phyloP scores from a whole-genome alignment of 2,888 invertebrate species.

The Agriopis leucophaearia region DNA sequence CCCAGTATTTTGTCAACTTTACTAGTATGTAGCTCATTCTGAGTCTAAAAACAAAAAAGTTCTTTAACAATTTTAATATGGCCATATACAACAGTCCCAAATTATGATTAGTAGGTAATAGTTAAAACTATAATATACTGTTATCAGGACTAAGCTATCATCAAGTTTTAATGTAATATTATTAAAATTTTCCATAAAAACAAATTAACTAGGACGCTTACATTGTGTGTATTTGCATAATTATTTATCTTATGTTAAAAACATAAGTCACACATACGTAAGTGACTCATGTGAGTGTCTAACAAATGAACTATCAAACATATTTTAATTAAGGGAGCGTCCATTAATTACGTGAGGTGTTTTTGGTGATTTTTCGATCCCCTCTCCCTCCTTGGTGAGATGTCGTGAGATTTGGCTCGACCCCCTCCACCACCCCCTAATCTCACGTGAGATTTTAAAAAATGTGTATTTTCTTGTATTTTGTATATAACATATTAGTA shows the following conservation, averaged over 20 bases:
- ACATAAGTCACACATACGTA: neutral
- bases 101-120: neutral
- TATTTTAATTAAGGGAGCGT: neutral
- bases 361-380: no score
- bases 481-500: no score
- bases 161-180: neutral
- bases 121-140: neutral
- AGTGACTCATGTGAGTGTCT: neutral
- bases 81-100: neutral
- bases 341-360: no score
- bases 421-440: no score
- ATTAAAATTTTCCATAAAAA: neutral
- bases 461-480: no score
- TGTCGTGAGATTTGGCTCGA: no score
- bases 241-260: neutral
- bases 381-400: no score
- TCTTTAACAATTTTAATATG: neutral
- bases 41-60: neutral
- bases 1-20: no score
- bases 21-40: no score
- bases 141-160: conserved; percentile 8
- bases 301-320: neutral
- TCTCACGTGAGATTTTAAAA: no score
- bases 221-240: neutral
- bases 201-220: neutral